phyloP scores from a whole-genome alignment of 2,888 invertebrate genomes.

The Drosophila melanosoma region DNA sequence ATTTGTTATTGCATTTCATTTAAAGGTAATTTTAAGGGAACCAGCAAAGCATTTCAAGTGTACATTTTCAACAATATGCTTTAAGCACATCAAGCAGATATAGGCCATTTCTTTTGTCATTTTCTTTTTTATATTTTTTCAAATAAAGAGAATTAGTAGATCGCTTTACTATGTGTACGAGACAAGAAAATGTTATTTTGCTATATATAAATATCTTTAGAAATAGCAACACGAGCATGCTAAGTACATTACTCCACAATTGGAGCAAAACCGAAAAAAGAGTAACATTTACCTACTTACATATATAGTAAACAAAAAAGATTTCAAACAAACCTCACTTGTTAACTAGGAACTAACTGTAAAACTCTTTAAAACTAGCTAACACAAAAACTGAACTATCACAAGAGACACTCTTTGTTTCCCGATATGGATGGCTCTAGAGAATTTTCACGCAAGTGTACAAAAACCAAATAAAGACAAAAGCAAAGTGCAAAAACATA shows the following conservation, averaged over 20 bases:
- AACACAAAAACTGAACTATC: conserved; percentile 59
- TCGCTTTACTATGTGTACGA: conserved; percentile 64
- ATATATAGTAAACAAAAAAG: conserved; percentile 72
- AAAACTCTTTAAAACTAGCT: conserved; percentile 71
- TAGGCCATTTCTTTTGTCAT: conserved; percentile 62
- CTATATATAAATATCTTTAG: conserved; percentile 64
- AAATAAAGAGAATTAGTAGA: conserved; percentile 43
- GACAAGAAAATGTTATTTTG: conserved; percentile 49
- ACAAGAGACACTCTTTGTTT: conserved; percentile 46
- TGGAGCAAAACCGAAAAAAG: conserved; percentile 43
- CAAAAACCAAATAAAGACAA: conserved; percentile 65
- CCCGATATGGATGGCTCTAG: conserved; percentile 40
- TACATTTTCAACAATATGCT: conserved; percentile 72
- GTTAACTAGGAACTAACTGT: conserved; percentile 79
- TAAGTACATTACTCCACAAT: conserved; percentile 26
- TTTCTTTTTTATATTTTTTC: conserved; percentile 33
- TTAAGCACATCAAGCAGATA: conserved; percentile 63
- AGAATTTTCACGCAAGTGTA: conserved; percentile 73
- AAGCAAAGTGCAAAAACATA: conserved; percentile 68
- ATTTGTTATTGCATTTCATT: conserved; percentile 60
- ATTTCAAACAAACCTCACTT: conserved; percentile 79
- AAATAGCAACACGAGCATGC: conserved; percentile 42
- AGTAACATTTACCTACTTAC: conserved; percentile 65
- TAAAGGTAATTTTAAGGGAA: conserved; percentile 50
- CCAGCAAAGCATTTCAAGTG: conserved; percentile 69